A percentile compares a stretch with the other conserved stretches of the same genome.
Conservation (phyloP, 2,797 vertebrate species). For the Anguilla anguilla region DNA sequence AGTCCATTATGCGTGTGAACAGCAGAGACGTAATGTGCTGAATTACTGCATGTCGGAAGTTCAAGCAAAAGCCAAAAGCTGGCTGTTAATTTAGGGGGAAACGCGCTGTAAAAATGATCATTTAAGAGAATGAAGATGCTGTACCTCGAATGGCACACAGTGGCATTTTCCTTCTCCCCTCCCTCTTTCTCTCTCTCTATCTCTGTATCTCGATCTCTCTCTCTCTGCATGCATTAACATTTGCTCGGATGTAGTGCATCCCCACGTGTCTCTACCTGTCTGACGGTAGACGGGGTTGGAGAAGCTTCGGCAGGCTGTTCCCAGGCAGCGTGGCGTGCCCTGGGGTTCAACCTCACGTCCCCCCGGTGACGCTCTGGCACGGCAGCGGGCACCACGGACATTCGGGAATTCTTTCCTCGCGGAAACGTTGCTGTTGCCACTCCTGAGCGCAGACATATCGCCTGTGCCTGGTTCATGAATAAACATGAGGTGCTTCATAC, state of each 20-base stretch:
- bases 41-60: neutral
- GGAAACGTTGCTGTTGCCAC: neutral
- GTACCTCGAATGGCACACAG: neutral
- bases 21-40: slow-evolving; percentile 10
- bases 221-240: slow-evolving; percentile 16
- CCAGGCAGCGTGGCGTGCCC: neutral
- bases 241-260: neutral
- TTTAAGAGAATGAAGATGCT: neutral
- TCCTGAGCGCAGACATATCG: neutral
- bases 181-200: slow-evolving; percentile 11
- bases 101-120: neutral
- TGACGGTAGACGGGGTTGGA: neutral
- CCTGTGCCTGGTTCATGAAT: neutral
- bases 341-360: neutral
- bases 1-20: neutral
- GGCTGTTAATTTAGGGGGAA: neutral
- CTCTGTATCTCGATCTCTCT: slow-evolving; percentile 22
- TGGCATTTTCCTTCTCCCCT: neutral
- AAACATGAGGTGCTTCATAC: neutral
- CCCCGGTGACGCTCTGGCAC: neutral
- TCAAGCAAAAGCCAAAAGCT: neutral
- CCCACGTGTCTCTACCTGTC: neutral
- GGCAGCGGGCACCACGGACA: neutral
- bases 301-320: neutral
- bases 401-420: neutral